These are phyloP conservation scores for Ametastegia equiseti DNA, from an alignment of 2,888 invertebrate species.

Conservation along the genomic window DNA sequence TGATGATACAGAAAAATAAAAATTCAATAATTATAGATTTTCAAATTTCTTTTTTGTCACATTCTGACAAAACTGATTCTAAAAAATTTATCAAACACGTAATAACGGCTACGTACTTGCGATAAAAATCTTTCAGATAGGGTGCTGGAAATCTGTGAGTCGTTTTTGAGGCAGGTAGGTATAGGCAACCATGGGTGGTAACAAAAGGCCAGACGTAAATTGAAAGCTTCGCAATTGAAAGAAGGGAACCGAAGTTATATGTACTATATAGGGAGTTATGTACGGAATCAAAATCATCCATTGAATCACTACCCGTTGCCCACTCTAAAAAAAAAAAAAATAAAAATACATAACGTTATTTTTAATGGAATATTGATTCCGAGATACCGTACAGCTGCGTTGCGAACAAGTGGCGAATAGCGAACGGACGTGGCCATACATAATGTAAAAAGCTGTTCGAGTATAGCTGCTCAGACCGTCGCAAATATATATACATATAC, in stretches of 20 bases:
- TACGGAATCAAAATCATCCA: neutral
- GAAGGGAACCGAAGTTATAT: neutral
- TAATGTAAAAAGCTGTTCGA: conserved; percentile 19
- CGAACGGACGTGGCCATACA: conserved; percentile 38
- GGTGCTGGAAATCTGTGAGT: neutral
- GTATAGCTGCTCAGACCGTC: neutral
- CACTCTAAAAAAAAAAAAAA: neutral
- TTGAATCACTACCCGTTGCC: neutral
- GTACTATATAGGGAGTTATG: too few relatives aligned
- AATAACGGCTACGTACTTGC: too few relatives aligned
- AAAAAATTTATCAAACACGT: too few relatives aligned
- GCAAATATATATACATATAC: neutral
- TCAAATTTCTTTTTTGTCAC: too few relatives aligned
- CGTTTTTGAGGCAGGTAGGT: neutral
- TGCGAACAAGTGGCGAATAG: conserved; percentile 18
- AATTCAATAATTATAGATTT: too few relatives aligned
- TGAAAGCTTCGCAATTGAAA: neutral
- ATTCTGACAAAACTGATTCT: too few relatives aligned
- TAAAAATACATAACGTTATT: neutral
- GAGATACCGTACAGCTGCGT: conserved; percentile 11
- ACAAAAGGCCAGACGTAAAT: neutral
- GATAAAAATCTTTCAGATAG: neutral
- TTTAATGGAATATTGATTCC: conserved; percentile 33
- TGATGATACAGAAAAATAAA: too few relatives aligned
- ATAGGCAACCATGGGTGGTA: neutral